phyloP scores from a whole-genome alignment of 2,888 invertebrate genomes.

The Drosophila bunnanda region DNA sequence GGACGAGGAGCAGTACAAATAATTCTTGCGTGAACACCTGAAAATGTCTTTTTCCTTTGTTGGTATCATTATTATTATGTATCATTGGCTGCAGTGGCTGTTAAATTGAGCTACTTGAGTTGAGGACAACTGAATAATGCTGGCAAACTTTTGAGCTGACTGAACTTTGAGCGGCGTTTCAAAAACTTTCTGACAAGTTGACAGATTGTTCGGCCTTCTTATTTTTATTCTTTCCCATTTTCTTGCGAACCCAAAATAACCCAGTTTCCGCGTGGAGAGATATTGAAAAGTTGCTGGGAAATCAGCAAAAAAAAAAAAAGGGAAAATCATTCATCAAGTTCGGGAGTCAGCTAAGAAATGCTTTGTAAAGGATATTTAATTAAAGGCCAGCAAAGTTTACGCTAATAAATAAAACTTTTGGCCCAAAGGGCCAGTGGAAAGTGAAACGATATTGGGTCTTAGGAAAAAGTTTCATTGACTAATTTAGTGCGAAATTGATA shows the following conservation, averaged over 20 bases:
- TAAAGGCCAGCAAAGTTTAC: slow-evolving; percentile 63
- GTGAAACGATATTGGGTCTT: slow-evolving; percentile 22
- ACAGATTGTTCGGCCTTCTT: slow-evolving; percentile 51
- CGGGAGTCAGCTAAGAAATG: slow-evolving; percentile 37
- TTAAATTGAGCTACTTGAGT: slow-evolving; percentile 68
- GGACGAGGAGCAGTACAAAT: slow-evolving; percentile 37
- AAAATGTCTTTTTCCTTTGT: slow-evolving; percentile 68
- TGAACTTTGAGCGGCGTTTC: slow-evolving; percentile 43
- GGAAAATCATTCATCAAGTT: slow-evolving; percentile 71
- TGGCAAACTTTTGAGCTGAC: slow-evolving; percentile 52
- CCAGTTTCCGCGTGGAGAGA: slow-evolving; percentile 19
- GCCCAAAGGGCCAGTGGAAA: slow-evolving; percentile 8
- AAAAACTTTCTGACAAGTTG: slow-evolving; percentile 62
- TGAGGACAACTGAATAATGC: slow-evolving; percentile 32
- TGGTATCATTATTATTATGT: slow-evolving; percentile 17
- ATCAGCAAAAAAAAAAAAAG: slow-evolving; percentile 34
- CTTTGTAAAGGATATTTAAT: slow-evolving; percentile 65
- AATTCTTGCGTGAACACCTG: slow-evolving; percentile 72
- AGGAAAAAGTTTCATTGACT: slow-evolving; percentile 48
- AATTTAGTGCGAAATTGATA: slow-evolving; percentile 64
- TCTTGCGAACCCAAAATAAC: slow-evolving; percentile 13
- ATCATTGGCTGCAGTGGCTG: slow-evolving; percentile 29
- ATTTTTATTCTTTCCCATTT: not conserved
- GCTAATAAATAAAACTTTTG: slow-evolving; percentile 74
- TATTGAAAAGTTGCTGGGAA: slow-evolving; percentile 21